These are phyloP conservation scores for Phoenoteleia sp. DNA, from an alignment of 2,888 invertebrate species.

Conservation along the genomic window DNA sequence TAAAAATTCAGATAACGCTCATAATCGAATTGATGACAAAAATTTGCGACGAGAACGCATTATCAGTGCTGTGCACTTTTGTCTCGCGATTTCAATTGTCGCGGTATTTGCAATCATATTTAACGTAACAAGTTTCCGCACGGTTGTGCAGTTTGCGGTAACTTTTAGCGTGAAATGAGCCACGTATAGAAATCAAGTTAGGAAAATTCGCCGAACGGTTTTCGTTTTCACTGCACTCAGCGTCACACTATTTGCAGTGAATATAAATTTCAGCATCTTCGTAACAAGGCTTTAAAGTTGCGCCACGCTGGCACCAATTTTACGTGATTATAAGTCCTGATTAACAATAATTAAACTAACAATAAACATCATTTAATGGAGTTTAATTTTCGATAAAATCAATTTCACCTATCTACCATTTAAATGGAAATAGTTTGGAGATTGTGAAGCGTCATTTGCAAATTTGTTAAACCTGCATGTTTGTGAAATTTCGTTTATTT, in stretches of 20 bases:
- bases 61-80: neutral
- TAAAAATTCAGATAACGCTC: too few relatives aligned
- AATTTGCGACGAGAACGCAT: slow-evolving; percentile 1
- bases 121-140: slow-evolving; percentile 36
- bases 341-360: too few relatives aligned
- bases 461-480: too few relatives aligned
- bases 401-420: too few relatives aligned
- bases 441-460: too few relatives aligned
- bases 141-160: slow-evolving; percentile 30
- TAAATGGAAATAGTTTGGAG: too few relatives aligned
- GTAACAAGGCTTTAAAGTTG: neutral
- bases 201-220: slow-evolving; percentile 19
- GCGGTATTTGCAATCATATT: slow-evolving; percentile 35
- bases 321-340: too few relatives aligned
- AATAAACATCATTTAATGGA: too few relatives aligned
- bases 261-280: slow-evolving; percentile 23
- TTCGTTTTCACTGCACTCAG: slow-evolving; percentile 13
- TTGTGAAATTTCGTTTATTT: neutral
- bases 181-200: slow-evolving; percentile 38
- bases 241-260: slow-evolving; percentile 1
- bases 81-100: slow-evolving; percentile 13
- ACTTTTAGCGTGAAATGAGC: slow-evolving; percentile 37
- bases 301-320: slow-evolving; percentile 7
- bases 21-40: neutral
- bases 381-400: too few relatives aligned